Evolutionary conservation across 2,113 vertebrate species (phyloP).

Genomic region (Indri indri): DNA sequence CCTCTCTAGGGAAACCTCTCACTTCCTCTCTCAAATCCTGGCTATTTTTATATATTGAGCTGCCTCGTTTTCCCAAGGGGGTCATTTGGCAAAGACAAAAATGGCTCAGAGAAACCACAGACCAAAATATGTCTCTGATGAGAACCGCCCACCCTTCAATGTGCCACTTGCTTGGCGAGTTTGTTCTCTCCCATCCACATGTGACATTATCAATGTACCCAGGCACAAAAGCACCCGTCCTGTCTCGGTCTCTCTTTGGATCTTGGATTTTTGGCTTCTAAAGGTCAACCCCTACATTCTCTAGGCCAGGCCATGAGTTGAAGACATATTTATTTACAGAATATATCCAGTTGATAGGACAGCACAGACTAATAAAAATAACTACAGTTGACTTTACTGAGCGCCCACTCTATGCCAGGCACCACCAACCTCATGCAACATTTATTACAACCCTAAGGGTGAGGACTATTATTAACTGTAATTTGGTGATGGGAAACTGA

Average conservation of each 20-base stretch:
- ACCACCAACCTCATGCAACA: not conserved
- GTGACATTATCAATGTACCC: not conserved
- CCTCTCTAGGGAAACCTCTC: constrained; percentile 41
- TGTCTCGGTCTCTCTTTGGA: not conserved
- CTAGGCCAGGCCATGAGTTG: not conserved
- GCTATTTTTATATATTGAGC: constrained; percentile 51
- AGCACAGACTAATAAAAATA: not conserved
- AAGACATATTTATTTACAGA: not conserved
- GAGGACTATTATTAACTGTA: not conserved
- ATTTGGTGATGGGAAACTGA: not conserved
- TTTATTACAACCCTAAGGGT: not conserved
- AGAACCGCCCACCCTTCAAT: not conserved
- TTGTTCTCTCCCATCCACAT: not conserved
- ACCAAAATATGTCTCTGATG: constrained; percentile 55
- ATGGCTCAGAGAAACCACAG: constrained; percentile 74
- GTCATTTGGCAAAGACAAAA: constrained; percentile 74
- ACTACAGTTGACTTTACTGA: not conserved
- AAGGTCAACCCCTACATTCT: not conserved
- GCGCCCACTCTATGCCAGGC: not conserved
- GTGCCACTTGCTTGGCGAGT: not conserved
- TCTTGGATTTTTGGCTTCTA: not conserved
- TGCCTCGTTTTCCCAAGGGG: constrained; percentile 68
- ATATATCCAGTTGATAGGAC: not conserved
- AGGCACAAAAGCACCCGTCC: not conserved
- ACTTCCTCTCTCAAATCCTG: constrained; percentile 52